Conservation (phyloP, 35 echinoderm and acorn worm species). For the Stichopus chloronotus region DNA sequence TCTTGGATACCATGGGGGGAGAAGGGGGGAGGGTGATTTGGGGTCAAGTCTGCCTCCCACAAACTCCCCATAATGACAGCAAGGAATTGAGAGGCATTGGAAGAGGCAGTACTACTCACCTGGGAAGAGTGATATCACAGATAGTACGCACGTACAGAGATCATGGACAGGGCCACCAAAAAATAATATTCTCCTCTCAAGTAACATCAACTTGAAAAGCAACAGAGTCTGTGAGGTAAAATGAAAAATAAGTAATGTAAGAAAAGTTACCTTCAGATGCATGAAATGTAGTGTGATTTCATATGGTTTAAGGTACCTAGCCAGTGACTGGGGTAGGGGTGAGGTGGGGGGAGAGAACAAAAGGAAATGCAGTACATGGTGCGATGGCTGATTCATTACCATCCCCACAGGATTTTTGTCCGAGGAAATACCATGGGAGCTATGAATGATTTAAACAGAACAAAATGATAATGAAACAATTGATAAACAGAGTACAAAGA, state of each 20-base stretch:
- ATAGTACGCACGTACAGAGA: slow-evolving; percentile 76
- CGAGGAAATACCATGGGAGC: too few relatives aligned
- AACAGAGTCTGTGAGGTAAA: slow-evolving; percentile 69
- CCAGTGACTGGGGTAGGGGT: too few relatives aligned
- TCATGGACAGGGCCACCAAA: slow-evolving; percentile 82
- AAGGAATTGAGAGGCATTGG: background rate
- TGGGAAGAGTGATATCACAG: slow-evolving; percentile 93
- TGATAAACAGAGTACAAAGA: background rate
- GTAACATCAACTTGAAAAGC: slow-evolving; percentile 85
- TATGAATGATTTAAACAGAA: background rate
- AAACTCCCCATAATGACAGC: background rate
- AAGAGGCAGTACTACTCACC: slow-evolving; percentile 54
- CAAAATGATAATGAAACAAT: background rate
- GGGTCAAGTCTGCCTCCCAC: too few relatives aligned
- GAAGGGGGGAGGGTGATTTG: background rate
- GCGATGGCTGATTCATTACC: too few relatives aligned
- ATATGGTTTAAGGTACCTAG: too few relatives aligned
- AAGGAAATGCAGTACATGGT: too few relatives aligned
- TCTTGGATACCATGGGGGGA: background rate
- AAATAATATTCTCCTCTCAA: slow-evolving; percentile 84
- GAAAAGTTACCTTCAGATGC: background rate
- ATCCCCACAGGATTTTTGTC: too few relatives aligned
- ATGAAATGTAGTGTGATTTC: background rate
- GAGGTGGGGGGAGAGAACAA: too few relatives aligned
- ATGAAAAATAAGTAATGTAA: background rate